A percentile compares a stretch with the other conserved stretches of the same genome.
Conservation (phyloP, 2,113 vertebrate species). For the Sitta europaea region DNA sequence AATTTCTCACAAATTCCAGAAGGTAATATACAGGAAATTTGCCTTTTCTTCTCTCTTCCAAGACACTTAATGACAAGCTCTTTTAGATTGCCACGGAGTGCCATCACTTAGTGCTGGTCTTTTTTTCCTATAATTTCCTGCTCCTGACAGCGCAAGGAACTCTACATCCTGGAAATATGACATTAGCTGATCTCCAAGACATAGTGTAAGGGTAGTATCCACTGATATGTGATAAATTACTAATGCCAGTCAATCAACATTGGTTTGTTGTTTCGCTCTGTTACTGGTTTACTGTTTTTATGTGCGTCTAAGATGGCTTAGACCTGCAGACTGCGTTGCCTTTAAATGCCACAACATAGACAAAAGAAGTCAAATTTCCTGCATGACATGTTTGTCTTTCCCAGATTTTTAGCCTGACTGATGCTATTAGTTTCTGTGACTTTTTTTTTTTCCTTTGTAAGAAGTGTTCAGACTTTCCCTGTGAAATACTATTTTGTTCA, state of each 20-base stretch:
- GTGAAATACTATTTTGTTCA: conserved; percentile 55
- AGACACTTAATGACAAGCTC: background rate
- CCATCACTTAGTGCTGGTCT: background rate
- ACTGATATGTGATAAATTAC: background rate
- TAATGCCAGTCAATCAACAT: background rate
- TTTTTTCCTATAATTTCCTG: background rate
- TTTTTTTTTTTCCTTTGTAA: background rate
- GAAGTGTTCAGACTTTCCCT: background rate
- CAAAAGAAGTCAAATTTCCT: background rate
- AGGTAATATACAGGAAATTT: background rate
- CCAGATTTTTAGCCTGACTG: conserved; percentile 2
- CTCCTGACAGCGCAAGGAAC: background rate
- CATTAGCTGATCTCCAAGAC: background rate
- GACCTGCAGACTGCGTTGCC: background rate
- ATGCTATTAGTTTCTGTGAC: conserved; percentile 1
- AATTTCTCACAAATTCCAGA: background rate
- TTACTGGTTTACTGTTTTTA: background rate
- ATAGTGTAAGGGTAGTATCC: background rate
- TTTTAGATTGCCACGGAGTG: background rate
- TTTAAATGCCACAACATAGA: background rate
- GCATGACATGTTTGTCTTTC: background rate
- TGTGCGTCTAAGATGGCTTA: background rate
- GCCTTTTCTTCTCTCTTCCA: background rate
- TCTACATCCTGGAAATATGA: background rate
- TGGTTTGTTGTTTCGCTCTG: background rate